Conservation (phyloP, 92 coral and sea anemone genomes). For the Muricea muricata region DNA sequence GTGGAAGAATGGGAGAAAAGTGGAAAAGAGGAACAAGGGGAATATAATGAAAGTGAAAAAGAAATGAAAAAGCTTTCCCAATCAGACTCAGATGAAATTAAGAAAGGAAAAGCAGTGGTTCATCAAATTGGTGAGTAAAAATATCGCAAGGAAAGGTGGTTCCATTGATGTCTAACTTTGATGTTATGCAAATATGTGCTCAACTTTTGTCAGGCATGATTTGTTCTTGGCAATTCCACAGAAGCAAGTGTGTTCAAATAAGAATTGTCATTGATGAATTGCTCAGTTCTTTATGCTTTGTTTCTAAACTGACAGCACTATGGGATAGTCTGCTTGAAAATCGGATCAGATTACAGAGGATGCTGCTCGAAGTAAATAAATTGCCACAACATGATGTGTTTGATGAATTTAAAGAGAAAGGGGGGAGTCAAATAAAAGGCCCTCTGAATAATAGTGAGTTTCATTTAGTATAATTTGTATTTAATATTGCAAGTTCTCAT, state of each 20-base stretch:
- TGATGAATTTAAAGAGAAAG: slow-evolving; percentile 49
- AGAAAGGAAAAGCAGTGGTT: slow-evolving; percentile 87
- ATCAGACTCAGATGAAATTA: slow-evolving; percentile 66
- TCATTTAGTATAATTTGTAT: no score
- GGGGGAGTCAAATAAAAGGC: slow-evolving; percentile 68
- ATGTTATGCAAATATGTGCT: no score
- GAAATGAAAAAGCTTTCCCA: slow-evolving; percentile 40
- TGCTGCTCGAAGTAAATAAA: slow-evolving; percentile 78
- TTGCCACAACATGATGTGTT: slow-evolving; percentile 77
- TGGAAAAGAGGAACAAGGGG: slow-evolving; percentile 54
- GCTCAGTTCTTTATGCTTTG: no score
- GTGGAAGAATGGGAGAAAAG: slow-evolving; percentile 19
- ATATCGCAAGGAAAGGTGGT: neutral
- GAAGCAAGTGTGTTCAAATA: no score
- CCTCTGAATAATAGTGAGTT: slow-evolving; percentile 70
- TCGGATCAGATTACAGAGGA: slow-evolving; percentile 88
- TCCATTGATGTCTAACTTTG: no score
- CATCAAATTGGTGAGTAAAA: slow-evolving; percentile 79
- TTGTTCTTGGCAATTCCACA: no score
- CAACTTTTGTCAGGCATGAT: no score
- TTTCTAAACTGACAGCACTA: slow-evolving; percentile 59
- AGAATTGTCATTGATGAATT: no score
- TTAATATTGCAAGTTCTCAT: no score
- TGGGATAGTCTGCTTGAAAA: slow-evolving; percentile 97
- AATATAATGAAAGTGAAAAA: slow-evolving; percentile 51